phyloP scores from a whole-genome alignment of 2,797 vertebrate genomes.

The Oreochromis grahami region DNA sequence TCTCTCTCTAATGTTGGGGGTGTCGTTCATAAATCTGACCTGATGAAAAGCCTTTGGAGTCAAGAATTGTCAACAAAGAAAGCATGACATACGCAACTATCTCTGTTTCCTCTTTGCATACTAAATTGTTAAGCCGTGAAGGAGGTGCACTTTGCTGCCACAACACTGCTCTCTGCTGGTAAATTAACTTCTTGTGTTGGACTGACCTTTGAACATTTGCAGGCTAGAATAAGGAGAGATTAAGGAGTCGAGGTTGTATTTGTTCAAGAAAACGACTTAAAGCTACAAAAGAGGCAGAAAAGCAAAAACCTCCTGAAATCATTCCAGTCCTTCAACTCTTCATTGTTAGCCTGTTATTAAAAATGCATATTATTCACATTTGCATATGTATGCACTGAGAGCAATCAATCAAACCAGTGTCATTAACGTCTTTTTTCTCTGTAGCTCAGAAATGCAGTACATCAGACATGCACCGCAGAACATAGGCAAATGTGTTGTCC shows the following conservation, averaged over 20 bases:
- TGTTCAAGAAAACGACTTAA: background rate
- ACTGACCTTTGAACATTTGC: constrained; percentile 31
- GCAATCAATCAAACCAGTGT: background rate
- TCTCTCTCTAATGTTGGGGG: constrained; percentile 23
- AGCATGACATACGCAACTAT: constrained; percentile 32
- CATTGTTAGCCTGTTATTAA: background rate
- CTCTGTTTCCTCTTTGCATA: constrained; percentile 56
- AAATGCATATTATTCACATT: background rate
- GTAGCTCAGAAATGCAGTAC: background rate
- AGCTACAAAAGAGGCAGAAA: background rate
- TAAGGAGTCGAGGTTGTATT: background rate
- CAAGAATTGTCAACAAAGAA: constrained; percentile 51
- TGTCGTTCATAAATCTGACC: constrained; percentile 60
- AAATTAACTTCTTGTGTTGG: constrained; percentile 10
- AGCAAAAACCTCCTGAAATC: background rate
- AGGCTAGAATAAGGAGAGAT: background rate
- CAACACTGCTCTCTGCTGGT: constrained; percentile 81
- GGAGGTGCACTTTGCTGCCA: constrained; percentile 59
- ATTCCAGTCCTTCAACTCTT: background rate
- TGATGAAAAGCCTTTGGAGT: constrained; percentile 58
- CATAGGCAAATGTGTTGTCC: background rate
- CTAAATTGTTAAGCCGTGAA: constrained; percentile 29
- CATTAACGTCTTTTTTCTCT: background rate
- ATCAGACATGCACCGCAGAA: background rate
- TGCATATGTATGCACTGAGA: constrained; percentile 9